A percentile compares a stretch with the other conserved stretches of the same genome.
phyloP scores from a whole-genome alignment of 1,140 invertebrate genomes.

The Macrocentrus cingulum region DNA sequence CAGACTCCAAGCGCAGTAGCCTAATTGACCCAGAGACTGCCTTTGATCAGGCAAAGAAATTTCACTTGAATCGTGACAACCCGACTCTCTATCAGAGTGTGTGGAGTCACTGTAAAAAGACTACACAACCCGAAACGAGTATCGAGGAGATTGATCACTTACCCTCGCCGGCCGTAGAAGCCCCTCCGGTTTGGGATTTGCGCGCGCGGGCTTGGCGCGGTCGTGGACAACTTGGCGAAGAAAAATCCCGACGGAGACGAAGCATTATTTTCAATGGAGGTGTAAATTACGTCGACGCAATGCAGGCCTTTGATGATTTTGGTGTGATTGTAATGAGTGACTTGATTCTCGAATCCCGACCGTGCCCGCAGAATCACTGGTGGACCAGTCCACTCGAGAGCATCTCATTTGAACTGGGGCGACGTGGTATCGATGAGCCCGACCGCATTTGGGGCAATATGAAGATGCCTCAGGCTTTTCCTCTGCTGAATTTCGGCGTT shows the following conservation, averaged over 20 bases:
- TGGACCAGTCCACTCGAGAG: conserved; percentile 27
- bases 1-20: conserved; percentile 33
- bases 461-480: conserved; percentile 48
- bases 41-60: conserved; percentile 47
- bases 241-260: conserved; percentile 30
- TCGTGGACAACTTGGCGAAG: background rate
- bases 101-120: conserved; percentile 46
- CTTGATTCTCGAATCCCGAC: conserved; percentile 57
- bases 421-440: conserved; percentile 36
- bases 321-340: conserved; percentile 61
- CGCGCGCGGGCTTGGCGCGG: conserved; percentile 8
- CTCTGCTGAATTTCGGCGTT: conserved; percentile 34
- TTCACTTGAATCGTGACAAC: conserved; percentile 42
- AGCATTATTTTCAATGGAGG: conserved; percentile 32
- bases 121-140: conserved; percentile 23
- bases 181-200: conserved; percentile 31
- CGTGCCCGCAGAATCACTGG: conserved; percentile 49
- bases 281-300: conserved; percentile 51
- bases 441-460: conserved; percentile 46
- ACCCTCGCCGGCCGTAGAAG: conserved; percentile 39
- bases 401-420: conserved; percentile 29
- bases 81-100: conserved; percentile 36
- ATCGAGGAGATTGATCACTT: conserved; percentile 49
- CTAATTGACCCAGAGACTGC: conserved; percentile 42
- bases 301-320: conserved; percentile 58